Percentiles rank a stretch among this genome's conserved stretches.
Evolutionary conservation across 2,797 vertebrate genomes (phyloP).

Genomic region (Tragopan temminckii): DNA sequence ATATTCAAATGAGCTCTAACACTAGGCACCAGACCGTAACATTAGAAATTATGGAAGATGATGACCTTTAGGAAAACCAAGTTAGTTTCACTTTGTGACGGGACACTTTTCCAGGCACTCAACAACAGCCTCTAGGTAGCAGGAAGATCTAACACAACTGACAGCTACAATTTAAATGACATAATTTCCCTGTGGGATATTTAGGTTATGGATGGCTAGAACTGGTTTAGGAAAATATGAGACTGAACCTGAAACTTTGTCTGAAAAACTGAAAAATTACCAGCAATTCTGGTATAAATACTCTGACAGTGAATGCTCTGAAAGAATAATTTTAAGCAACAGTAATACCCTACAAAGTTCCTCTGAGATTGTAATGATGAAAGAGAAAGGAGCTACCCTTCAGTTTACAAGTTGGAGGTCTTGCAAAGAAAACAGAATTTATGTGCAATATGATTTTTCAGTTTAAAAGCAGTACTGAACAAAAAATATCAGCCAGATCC

Average conservation of each 20-base stretch:
- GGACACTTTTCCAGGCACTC: background rate
- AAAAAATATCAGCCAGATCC: background rate
- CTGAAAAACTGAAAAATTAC: background rate
- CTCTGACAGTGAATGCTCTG: background rate
- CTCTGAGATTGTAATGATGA: background rate
- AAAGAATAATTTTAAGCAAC: background rate
- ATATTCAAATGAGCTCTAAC: background rate
- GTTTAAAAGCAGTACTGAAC: background rate
- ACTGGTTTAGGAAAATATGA: background rate
- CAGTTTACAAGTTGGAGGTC: background rate
- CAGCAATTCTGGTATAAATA: background rate
- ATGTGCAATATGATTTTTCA: background rate
- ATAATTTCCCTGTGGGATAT: background rate
- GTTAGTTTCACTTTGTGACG: background rate
- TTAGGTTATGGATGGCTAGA: background rate
- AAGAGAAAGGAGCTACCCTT: background rate
- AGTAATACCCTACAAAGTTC: background rate
- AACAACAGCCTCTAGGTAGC: background rate
- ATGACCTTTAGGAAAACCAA: background rate
- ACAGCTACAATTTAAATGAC: background rate
- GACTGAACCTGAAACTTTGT: background rate
- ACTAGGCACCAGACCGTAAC: background rate
- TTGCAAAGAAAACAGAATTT: background rate
- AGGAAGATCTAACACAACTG: background rate
- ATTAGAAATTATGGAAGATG: accelerated